These are phyloP conservation scores for Siniperca undulata DNA, from an alignment of 2,797 vertebrate species.

Conservation along the genomic window DNA sequence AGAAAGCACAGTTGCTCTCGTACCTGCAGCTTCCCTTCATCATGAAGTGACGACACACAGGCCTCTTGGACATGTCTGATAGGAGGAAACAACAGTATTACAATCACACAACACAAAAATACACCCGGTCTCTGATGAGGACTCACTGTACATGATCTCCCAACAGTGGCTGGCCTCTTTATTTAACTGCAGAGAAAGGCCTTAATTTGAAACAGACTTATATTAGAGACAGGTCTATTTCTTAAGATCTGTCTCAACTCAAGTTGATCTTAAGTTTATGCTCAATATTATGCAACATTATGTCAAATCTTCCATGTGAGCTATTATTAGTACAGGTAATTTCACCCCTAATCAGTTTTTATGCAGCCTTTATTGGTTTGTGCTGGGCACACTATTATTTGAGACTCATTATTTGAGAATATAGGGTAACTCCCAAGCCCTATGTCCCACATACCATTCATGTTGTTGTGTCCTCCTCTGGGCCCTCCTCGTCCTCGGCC, in stretches of 20 bases:
- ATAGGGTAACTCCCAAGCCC: background rate
- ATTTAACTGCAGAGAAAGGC: too few relatives aligned
- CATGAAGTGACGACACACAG: conserved; percentile 95
- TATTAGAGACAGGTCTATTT: background rate
- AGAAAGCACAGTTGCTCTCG: conserved; percentile 96
- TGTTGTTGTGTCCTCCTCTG: conserved; percentile 89
- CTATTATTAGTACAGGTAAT: background rate
- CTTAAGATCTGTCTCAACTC: too few relatives aligned
- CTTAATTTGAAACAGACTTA: background rate
- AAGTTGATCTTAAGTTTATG: too few relatives aligned
- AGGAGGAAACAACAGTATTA: conserved; percentile 17
- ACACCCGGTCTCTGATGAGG: too few relatives aligned
- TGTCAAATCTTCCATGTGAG: too few relatives aligned
- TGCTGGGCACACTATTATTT: background rate
- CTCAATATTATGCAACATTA: too few relatives aligned
- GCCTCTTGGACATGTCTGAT: conserved; percentile 93
- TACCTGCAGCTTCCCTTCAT: conserved; percentile 97
- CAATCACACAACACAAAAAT: background rate
- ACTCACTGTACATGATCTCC: background rate
- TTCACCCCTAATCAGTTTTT: background rate
- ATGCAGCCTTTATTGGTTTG: background rate
- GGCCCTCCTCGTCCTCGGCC: conserved; percentile 89
- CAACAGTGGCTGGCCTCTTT: background rate
- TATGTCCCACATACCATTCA: conserved; percentile 81
- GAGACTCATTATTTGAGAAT: background rate